These are phyloP conservation scores for Phylloscopus trochilus DNA, from an alignment of 2,113 vertebrate species.

Conservation along the genomic window DNA sequence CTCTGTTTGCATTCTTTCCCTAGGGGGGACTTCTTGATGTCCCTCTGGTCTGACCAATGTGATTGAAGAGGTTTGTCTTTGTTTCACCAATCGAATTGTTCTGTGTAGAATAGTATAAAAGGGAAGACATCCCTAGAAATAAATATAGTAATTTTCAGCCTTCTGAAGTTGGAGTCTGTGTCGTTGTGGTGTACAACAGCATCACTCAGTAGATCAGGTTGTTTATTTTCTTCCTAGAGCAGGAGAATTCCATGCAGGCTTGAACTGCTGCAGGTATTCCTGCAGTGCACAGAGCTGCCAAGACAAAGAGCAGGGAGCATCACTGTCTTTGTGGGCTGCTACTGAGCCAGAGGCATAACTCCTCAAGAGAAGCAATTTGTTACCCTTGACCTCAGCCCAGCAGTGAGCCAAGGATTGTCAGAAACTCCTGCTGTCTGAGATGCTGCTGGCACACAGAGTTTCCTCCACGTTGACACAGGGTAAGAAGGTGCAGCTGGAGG, in stretches of 20 bases:
- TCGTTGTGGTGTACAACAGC: too few species aligned
- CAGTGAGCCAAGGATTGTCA: background rate
- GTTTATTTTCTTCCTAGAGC: background rate
- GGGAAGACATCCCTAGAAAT: too few species aligned
- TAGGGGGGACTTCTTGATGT: too few species aligned
- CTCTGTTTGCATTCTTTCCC: too few species aligned
- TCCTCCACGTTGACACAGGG: background rate
- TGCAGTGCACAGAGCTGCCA: background rate
- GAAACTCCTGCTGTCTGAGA: background rate
- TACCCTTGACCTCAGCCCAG: background rate
- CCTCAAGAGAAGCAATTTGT: background rate
- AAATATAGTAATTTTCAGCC: too few species aligned
- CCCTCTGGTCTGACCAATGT: too few species aligned
- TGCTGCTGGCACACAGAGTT: background rate
- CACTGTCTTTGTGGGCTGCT: background rate
- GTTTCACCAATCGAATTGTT: too few species aligned
- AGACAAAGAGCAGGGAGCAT: background rate
- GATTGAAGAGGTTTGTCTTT: too few species aligned
- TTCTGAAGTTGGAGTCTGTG: too few species aligned
- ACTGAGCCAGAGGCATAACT: background rate
- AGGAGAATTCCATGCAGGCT: background rate
- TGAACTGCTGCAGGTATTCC: background rate
- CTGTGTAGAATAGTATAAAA: too few species aligned
- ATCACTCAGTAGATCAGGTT: background rate
- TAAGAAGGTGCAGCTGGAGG: background rate